Evolutionary conservation across 2,113 vertebrate species (phyloP).

Genomic region (Salvelinus fontinalis): DNA sequence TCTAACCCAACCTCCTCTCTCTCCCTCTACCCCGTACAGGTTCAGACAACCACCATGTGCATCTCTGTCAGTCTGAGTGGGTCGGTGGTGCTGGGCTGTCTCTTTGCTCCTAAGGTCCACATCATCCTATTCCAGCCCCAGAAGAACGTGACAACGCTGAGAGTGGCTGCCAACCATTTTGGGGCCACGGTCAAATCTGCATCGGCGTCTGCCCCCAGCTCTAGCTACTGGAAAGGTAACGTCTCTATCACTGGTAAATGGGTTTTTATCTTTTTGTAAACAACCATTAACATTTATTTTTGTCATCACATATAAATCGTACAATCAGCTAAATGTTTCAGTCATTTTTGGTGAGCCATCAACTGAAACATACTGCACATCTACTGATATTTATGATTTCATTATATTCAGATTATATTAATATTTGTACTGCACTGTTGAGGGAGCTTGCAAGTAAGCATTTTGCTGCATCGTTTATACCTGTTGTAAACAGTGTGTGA

Average conservation of each 20-base stretch:
- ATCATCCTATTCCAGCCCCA: slow-evolving; percentile 98
- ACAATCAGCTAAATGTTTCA: slow-evolving; percentile 36
- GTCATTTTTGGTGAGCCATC: no score
- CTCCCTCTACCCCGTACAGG: slow-evolving; percentile 70
- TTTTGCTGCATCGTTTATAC: no score
- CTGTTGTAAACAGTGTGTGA: neutral
- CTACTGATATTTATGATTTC: neutral
- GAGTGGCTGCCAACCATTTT: slow-evolving; percentile 84
- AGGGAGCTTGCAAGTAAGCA: no score
- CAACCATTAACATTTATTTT: no score
- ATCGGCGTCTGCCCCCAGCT: slow-evolving; percentile 54
- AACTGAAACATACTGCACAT: no score
- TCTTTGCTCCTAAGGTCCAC: slow-evolving; percentile 95
- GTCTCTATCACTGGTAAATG: no score
- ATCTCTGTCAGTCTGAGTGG: slow-evolving; percentile 97
- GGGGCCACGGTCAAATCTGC: slow-evolving; percentile 69
- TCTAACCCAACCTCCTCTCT: neutral
- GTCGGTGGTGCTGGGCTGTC: slow-evolving; percentile 93
- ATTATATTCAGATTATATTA: no score
- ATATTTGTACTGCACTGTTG: no score
- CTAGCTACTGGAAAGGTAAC: slow-evolving; percentile 77
- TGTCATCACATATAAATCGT: no score
- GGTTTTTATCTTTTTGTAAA: no score
- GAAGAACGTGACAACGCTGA: slow-evolving; percentile 91
- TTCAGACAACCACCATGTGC: slow-evolving; percentile 98